Percentiles rank a stretch among this genome's conserved stretches.
phyloP scores from a whole-genome alignment of 1,140 invertebrate genomes.

The Fopius arisanus region DNA sequence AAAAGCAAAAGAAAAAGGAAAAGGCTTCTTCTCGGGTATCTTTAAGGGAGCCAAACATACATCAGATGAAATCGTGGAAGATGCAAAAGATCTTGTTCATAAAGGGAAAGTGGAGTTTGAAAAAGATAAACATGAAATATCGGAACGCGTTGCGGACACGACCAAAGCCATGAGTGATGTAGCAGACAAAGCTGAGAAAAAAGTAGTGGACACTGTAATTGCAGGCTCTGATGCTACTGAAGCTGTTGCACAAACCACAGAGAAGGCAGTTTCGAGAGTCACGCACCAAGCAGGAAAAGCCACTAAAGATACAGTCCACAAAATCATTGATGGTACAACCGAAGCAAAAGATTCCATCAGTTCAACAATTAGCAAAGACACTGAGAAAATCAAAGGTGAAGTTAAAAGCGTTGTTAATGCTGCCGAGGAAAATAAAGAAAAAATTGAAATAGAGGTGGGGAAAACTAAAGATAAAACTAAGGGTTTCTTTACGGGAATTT shows the following conservation, averaged over 20 bases:
- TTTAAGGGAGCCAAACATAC: constrained; percentile 39
- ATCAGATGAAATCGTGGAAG: constrained; percentile 25
- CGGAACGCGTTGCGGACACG: background rate
- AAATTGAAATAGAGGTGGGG: constrained; percentile 28
- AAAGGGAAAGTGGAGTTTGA: background rate
- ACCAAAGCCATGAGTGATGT: background rate
- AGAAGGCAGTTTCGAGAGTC: background rate
- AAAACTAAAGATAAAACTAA: constrained; percentile 45
- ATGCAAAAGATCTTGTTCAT: constrained; percentile 38
- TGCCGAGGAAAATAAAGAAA: constrained; percentile 12
- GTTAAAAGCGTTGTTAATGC: background rate
- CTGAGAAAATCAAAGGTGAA: background rate
- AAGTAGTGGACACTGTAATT: background rate
- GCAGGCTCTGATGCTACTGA: background rate
- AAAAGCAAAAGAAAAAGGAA: constrained; percentile 36
- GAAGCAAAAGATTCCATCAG: background rate
- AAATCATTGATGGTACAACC: background rate
- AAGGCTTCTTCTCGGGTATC: constrained; percentile 39
- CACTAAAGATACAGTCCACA: constrained; percentile 2
- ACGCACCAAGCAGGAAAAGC: background rate
- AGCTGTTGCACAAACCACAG: background rate
- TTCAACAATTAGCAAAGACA: background rate
- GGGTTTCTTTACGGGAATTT: constrained; percentile 43
- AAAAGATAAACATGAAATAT: background rate
- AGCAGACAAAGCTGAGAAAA: background rate